Evolutionary conservation across 2,113 vertebrate genomes (phyloP).

Genomic region (Rhinopithecus roxellana): DNA sequence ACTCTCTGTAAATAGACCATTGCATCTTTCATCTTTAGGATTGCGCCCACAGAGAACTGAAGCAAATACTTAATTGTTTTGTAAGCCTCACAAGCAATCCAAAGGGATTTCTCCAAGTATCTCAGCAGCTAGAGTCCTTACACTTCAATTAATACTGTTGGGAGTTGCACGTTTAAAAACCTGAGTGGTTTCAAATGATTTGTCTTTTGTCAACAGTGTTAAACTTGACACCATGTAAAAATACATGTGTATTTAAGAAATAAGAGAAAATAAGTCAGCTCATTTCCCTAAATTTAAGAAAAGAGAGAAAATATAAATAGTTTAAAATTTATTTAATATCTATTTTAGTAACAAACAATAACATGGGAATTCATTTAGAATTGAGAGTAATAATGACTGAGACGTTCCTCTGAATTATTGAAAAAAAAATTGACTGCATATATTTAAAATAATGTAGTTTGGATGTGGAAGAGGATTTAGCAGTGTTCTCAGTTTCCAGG

Average conservation of each 20-base stretch:
- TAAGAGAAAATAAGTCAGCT: neutral
- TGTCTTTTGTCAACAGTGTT: neutral
- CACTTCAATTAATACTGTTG: conserved; percentile 22
- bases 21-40: conserved; percentile 25
- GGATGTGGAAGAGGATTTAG: neutral
- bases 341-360: neutral
- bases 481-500: neutral
- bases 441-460: neutral
- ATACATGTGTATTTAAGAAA: neutral
- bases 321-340: neutral
- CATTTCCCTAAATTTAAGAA: conserved; percentile 16
- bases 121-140: neutral
- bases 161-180: neutral
- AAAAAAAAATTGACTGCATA: neutral
- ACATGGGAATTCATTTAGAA: neutral
- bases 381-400: neutral
- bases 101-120: conserved; percentile 3
- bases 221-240: conserved; percentile 2
- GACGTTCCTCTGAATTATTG: neutral
- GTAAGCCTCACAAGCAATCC: neutral
- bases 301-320: neutral
- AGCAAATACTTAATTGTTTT: conserved; percentile 46
- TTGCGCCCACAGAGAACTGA: neutral
- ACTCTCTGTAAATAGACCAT: neutral
- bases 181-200: conserved; percentile 22